Percentiles rank a stretch among this genome's conserved stretches.
Conservation (phyloP, 2,888 invertebrate species). For the Cotesia congregata region DNA sequence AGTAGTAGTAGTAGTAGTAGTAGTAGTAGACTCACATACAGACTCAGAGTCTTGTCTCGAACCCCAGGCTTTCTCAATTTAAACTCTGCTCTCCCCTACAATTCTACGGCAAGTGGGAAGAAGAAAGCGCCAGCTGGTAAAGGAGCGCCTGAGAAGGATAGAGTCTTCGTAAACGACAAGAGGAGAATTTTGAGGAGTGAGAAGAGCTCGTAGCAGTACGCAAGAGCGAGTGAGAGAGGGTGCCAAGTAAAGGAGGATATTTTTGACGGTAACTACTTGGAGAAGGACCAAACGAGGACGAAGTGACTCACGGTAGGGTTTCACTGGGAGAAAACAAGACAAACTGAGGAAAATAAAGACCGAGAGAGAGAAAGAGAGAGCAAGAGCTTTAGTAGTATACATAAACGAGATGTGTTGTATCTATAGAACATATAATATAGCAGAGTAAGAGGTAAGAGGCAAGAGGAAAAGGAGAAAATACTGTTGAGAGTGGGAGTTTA, state of each 20-base stretch:
- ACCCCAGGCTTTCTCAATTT: slow-evolving; percentile 61
- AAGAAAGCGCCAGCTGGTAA: slow-evolving; percentile 37
- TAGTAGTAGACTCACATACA: neutral
- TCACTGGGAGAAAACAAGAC: slow-evolving; percentile 33
- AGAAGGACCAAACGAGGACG: slow-evolving; percentile 25
- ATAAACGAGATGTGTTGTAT: slow-evolving; percentile 9
- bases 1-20: neutral
- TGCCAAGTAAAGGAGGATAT: slow-evolving; percentile 20
- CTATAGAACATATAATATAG: neutral
- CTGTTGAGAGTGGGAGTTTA: slow-evolving; percentile 41
- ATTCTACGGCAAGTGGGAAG: slow-evolving; percentile 39
- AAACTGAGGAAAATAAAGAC: slow-evolving; percentile 13
- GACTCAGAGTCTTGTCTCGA: slow-evolving; percentile 50
- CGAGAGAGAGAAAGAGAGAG: slow-evolving; percentile 22
- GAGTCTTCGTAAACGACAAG: slow-evolving; percentile 5
- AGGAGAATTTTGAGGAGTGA: neutral
- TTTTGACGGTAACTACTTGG: neutral
- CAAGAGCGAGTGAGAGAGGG: slow-evolving; percentile 29
- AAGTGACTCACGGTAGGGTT: slow-evolving; percentile 32
- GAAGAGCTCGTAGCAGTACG: slow-evolving; percentile 16
- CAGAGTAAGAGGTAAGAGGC: slow-evolving; percentile 33
- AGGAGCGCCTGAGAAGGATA: neutral
- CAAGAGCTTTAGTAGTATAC: slow-evolving; percentile 11
- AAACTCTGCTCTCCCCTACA: slow-evolving; percentile 56
- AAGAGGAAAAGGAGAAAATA: slow-evolving; percentile 36